phyloP scores from a whole-genome alignment of 2,888 invertebrate genomes.

The Cistogaster globosa region DNA sequence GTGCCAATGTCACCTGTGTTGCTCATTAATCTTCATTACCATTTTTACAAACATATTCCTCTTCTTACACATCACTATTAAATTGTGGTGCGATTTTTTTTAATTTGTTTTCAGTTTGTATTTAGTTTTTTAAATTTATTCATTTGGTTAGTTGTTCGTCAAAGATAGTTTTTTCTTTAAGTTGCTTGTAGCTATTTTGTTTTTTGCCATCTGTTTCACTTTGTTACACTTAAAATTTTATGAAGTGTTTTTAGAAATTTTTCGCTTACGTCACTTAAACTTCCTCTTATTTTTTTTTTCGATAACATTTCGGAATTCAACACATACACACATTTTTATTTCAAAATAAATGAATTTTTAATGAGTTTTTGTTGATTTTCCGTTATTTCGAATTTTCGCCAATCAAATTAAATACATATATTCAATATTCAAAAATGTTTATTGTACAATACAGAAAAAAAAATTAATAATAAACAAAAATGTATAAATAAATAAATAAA shows the following conservation, averaged over 20 bases:
- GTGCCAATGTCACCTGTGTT: slow-evolving; percentile 68
- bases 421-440: background rate
- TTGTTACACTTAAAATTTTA: background rate
- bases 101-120: slow-evolving; percentile 21
- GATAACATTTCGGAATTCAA: background rate
- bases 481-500: background rate
- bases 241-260: background rate
- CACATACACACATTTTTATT: slow-evolving; percentile 13
- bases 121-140: slow-evolving; percentile 17
- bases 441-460: background rate
- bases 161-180: background rate
- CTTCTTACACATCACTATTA: background rate
- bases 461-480: background rate
- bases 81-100: slow-evolving; percentile 37
- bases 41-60: no score
- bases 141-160: slow-evolving; percentile 15
- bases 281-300: slow-evolving; percentile 21
- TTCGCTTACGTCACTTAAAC: slow-evolving; percentile 27
- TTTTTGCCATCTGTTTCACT: background rate
- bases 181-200: background rate
- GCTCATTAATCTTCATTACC: slow-evolving; percentile 65
- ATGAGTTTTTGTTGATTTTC: slow-evolving; percentile 8
- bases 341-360: background rate
- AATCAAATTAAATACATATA: slow-evolving; percentile 20
- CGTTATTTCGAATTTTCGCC: background rate